Evolutionary conservation across 2,888 invertebrate genomes (phyloP).

Genomic region (Sesia bembeciformis): DNA sequence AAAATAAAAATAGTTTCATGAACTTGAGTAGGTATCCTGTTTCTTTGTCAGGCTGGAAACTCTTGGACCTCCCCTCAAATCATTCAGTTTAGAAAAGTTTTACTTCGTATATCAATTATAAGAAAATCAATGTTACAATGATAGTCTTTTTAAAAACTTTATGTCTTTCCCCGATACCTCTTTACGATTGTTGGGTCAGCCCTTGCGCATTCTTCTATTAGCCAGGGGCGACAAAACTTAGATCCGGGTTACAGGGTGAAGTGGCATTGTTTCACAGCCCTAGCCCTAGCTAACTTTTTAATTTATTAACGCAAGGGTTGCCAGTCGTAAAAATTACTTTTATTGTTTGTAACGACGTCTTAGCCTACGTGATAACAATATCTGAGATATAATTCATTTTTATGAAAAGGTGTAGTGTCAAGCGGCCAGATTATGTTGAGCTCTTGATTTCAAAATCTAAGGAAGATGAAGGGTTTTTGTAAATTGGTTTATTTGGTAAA

Average conservation of each 20-base stretch:
- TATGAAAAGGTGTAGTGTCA: conserved; percentile 21
- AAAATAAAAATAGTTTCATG: too few species aligned
- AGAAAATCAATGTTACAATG: too few species aligned
- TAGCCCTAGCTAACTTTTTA: conserved; percentile 56
- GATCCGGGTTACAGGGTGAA: conserved; percentile 58
- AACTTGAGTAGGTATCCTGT: too few species aligned
- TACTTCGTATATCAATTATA: too few species aligned
- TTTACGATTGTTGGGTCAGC: too few species aligned
- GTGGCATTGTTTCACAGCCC: conserved; percentile 63
- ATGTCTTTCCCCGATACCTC: too few species aligned
- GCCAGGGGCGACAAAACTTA: conserved; percentile 52
- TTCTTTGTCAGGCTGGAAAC: too few species aligned
- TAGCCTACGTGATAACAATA: conserved; percentile 72
- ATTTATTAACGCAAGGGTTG: conserved; percentile 71
- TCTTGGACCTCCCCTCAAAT: too few species aligned
- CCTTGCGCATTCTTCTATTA: conserved; percentile 18
- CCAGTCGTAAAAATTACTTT: conserved; percentile 72
- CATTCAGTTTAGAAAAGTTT: too few species aligned
- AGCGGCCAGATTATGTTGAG: conserved; percentile 23
- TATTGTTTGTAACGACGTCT: conserved; percentile 72
- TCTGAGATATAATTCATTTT: conserved; percentile 56
- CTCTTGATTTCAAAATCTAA: conserved; percentile 19
- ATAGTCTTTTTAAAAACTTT: too few species aligned
- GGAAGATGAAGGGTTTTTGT: conserved; percentile 8
- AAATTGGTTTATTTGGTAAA: conserved; percentile 13